phyloP scores from a whole-genome alignment of 1,140 invertebrate genomes.

The Dryas iulia region DNA sequence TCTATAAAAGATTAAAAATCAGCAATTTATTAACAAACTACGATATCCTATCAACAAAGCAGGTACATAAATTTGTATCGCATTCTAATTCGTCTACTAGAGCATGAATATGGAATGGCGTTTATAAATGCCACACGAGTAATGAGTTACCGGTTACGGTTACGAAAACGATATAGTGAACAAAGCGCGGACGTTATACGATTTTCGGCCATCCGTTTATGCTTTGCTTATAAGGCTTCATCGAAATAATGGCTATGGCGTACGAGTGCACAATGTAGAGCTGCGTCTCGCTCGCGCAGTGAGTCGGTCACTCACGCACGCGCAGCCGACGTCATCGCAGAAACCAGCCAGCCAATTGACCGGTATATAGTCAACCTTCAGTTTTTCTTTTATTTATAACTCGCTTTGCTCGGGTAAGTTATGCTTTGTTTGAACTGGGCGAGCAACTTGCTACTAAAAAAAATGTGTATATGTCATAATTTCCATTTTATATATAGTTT shows the following conservation, averaged over 20 bases:
- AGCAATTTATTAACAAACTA: no score
- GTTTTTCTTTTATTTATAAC: conserved; percentile 80
- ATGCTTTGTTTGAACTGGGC: conserved; percentile 50
- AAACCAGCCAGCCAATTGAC: conserved; percentile 79
- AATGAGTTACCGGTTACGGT: conserved; percentile 55
- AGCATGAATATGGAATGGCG: conserved; percentile 18
- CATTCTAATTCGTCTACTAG: conserved; percentile 34
- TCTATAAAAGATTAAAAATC: no score
- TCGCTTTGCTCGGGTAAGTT: conserved; percentile 72
- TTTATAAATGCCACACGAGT: conserved; percentile 44
- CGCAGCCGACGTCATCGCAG: conserved; percentile 69
- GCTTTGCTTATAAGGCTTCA: conserved; percentile 72
- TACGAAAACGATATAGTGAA: conserved; percentile 58
- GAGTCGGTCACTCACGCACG: conserved; percentile 49
- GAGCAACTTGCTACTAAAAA: conserved; percentile 29
- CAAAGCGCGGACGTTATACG: conserved; percentile 72
- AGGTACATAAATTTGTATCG: conserved; percentile 1
- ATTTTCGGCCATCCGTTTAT: conserved; percentile 74
- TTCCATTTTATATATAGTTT: no score
- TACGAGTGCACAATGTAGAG: conserved; percentile 42
- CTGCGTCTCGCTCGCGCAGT: conserved; percentile 42
- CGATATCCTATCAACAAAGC: not conserved
- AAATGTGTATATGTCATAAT: no score
- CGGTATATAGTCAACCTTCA: conserved; percentile 79
- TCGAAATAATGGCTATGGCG: conserved; percentile 60